Conservation (phyloP, 2,888 invertebrate genomes). For the Anthophora plumipes region DNA sequence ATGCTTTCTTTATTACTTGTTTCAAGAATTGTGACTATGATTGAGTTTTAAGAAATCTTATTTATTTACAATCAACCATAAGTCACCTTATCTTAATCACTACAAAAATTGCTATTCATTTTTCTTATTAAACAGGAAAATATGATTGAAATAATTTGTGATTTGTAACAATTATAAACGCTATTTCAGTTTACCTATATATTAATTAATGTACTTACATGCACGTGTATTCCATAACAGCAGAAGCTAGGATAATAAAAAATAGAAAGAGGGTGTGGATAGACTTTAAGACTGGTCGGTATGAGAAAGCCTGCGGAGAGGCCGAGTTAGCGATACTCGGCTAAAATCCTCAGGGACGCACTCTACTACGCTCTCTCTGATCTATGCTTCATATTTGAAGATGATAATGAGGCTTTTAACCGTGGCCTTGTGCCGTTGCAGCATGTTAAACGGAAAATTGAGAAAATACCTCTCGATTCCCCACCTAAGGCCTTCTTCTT, state of each 20-base stretch:
- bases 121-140: no score
- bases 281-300: constrained; percentile 31
- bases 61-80: no score
- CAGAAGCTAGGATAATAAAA: background rate
- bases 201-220: background rate
- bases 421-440: constrained; percentile 61
- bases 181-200: background rate
- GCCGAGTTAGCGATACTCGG: constrained; percentile 54
- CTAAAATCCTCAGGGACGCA: constrained; percentile 65
- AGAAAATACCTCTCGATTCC: constrained; percentile 35
- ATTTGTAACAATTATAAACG: background rate
- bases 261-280: constrained; percentile 10
- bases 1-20: background rate
- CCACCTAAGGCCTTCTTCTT: constrained; percentile 11
- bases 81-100: no score
- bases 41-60: background rate
- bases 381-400: constrained; percentile 62
- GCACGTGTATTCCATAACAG: background rate
- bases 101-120: no score
- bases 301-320: constrained; percentile 65
- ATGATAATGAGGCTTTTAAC: constrained; percentile 67
- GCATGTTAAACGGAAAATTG: constrained; percentile 59
- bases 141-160: background rate
- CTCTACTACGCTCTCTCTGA: constrained; percentile 42
- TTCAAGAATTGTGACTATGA: background rate